Conservation (phyloP, 2,113 vertebrate species). For the Neogobius melanostomus region DNA sequence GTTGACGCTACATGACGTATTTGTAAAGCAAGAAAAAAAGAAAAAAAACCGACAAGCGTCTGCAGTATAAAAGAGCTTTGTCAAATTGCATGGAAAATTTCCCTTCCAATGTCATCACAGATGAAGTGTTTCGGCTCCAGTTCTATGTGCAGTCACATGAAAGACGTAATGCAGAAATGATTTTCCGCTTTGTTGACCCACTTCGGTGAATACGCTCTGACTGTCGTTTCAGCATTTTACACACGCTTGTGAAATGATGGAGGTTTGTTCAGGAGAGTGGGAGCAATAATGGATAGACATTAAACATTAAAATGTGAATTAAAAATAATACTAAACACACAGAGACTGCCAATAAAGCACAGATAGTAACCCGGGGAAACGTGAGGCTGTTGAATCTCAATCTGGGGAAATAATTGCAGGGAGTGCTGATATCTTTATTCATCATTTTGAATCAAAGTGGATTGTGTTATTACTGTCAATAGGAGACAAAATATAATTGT, state of each 20-base stretch:
- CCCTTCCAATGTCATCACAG: not conserved
- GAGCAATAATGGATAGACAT: not conserved
- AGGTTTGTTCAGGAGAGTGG: not conserved
- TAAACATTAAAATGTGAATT: not conserved
- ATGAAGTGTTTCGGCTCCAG: not conserved
- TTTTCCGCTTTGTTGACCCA: not conserved
- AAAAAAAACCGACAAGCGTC: not conserved
- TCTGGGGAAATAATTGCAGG: too few species aligned
- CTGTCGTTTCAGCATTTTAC: not conserved
- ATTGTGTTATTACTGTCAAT: too few species aligned
- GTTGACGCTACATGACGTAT: not conserved
- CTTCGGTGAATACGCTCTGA: not conserved
- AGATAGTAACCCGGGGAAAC: too few species aligned
- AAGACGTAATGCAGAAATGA: not conserved
- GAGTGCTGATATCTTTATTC: too few species aligned
- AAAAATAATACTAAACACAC: not conserved
- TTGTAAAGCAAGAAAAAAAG: not conserved
- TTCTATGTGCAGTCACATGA: not conserved
- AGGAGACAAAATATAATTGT: too few species aligned
- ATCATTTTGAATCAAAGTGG: too few species aligned
- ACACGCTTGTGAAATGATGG: not conserved
- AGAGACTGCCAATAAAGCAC: too few species aligned
- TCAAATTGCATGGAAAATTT: not conserved
- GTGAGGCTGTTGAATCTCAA: too few species aligned
- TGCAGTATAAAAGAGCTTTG: not conserved